Evolutionary conservation across 2,888 invertebrate species (phyloP), one percentile per base, ranked within the genome.

Genomic region (Crossocerus cetratus): DNA sequence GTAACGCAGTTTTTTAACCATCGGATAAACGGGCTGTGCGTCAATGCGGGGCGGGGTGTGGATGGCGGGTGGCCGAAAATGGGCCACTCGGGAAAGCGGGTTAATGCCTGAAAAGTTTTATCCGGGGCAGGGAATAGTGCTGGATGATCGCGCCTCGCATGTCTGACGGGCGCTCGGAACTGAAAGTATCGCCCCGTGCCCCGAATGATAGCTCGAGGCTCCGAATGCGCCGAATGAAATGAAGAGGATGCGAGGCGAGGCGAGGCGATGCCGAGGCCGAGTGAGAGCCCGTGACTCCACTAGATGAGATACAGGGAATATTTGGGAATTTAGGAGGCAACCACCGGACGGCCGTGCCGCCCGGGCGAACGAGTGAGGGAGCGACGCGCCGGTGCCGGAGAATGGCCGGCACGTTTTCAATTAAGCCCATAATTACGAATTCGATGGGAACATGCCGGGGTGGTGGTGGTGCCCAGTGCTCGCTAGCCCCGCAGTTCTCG

Each of bases 391-490:
- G 8, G 59, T 76, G 78, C 69, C 78, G 73, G 78, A 70, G 76
- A 67, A 76, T 72, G 76, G 76, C 76, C 76, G 70, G 81, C 82
- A 82, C 84, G 84, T 85, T 86, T 85, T 85, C 83, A 86, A 86
- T 86, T 86, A 86, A 86, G 86, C 83, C 82, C 81, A 86, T 87
- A 87, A 87, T 87, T 87, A 86, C 87, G 81, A 86, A 85, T 86
- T 86, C 84, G 85, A 84, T 83, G 84, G 81, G 82, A 74, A 80
- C 79, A 76, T 68, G 72, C 63, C 56, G 11, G 59, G 54, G 65
- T 66, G 4, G 69, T 71, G 79, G 23, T 32, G 23, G 23, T 32
- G 2, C 23, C 8, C 23, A 2, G 0, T 32, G 23, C 23, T 32
- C 32, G 5, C 4, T 32, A 1, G 5, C 32, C 11, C 32, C 11